phyloP scores from a whole-genome alignment of 2,113 vertebrate species.

The Pithys albifrons region DNA sequence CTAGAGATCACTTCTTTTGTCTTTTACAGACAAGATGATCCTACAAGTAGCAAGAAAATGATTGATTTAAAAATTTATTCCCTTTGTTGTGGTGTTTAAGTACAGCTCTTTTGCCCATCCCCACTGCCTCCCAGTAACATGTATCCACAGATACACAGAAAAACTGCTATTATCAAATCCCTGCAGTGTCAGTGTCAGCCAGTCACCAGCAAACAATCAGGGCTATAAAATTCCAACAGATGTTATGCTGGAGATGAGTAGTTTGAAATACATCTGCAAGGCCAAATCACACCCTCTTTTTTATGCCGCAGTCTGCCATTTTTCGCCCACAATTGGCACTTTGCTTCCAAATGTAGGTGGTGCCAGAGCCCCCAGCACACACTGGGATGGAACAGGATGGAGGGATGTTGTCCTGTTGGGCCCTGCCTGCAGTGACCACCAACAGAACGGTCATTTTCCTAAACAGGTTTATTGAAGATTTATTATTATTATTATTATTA shows the following conservation, averaged over 20 bases:
- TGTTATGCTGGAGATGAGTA: slow-evolving; percentile 60
- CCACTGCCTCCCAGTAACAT: too few relatives aligned
- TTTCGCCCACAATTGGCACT: neutral
- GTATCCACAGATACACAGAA: neutral
- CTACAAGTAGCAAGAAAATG: neutral
- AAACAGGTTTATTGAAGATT: neutral
- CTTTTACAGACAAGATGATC: neutral
- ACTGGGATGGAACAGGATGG: accelerated
- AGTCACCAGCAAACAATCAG: slow-evolving; percentile 52
- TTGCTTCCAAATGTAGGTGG: neutral
- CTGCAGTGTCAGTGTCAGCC: slow-evolving; percentile 7
- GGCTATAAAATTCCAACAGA: slow-evolving; percentile 52
- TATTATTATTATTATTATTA: neutral
- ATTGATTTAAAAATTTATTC: neutral
- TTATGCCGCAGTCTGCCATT: slow-evolving; percentile 3
- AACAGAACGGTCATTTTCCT: neutral
- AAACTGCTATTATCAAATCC: neutral
- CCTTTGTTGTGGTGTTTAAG: neutral
- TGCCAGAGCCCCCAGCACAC: accelerated
- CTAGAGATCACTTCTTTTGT: neutral
- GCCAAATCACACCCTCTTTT: slow-evolving; percentile 25
- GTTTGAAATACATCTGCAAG: slow-evolving; percentile 26
- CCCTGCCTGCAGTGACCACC: neutral
- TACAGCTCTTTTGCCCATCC: neutral
- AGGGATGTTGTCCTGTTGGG: accelerated